Percentiles rank a stretch among this genome's conserved stretches.
These are phyloP conservation scores for Resseliella maxima DNA, from an alignment of 2,888 invertebrate species.

Conservation along the genomic window DNA sequence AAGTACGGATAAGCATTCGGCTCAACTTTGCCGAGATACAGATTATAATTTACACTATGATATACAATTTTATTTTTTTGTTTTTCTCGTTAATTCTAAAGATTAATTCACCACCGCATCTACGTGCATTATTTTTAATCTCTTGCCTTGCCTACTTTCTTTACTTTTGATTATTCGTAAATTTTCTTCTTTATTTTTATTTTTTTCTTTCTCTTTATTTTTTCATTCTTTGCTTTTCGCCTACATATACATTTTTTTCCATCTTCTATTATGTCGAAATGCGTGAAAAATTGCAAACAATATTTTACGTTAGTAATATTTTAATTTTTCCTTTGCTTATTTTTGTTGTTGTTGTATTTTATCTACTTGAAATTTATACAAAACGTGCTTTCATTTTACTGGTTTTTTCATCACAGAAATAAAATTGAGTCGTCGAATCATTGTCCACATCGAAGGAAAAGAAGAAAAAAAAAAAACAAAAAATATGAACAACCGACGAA, in stretches of 20 bases:
- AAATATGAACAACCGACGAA: background rate
- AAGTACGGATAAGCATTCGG: slow-evolving; percentile 13
- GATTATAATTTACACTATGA: slow-evolving; percentile 29
- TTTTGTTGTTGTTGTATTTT: too few species aligned
- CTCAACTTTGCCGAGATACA: background rate
- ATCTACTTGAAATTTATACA: slow-evolving; percentile 35
- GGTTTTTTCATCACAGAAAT: background rate
- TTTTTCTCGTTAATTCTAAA: slow-evolving; percentile 1
- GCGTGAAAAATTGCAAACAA: slow-evolving; percentile 9
- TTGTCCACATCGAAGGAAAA: background rate
- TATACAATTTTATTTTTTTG: slow-evolving; percentile 1
- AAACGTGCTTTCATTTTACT: slow-evolving; percentile 13
- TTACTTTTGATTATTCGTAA: too few species aligned
- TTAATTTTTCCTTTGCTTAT: too few species aligned
- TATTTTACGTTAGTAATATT: background rate
- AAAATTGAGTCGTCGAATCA: background rate
- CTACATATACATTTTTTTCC: background rate
- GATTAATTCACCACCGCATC: slow-evolving; percentile 33
- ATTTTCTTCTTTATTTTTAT: background rate
- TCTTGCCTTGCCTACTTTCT: background rate
- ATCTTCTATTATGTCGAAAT: background rate
- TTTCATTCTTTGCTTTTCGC: background rate
- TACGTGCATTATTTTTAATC: slow-evolving; percentile 33
- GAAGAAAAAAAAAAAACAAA: background rate
- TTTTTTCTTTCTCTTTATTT: background rate